phyloP scores from a whole-genome alignment of 2,888 invertebrate genomes.

The Tipula confusa region DNA sequence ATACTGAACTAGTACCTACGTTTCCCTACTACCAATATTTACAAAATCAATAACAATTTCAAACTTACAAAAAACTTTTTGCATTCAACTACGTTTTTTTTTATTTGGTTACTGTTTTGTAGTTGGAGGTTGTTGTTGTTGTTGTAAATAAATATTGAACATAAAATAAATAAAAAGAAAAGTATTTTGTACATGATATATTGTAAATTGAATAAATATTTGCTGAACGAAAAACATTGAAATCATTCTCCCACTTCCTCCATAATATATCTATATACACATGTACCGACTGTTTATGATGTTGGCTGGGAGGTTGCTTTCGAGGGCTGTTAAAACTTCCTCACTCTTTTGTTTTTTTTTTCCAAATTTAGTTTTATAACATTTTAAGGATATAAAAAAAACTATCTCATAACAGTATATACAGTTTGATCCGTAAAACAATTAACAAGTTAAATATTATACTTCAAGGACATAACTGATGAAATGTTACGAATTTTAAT shows the following conservation, averaged over 20 bases:
- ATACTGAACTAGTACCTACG: too few relatives aligned
- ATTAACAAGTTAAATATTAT: too few relatives aligned
- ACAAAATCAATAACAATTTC: background rate
- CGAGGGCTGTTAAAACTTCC: background rate
- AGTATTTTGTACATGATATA: slow-evolving; percentile 9
- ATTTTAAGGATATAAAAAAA: too few relatives aligned
- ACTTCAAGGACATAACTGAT: too few relatives aligned
- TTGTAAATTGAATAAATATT: slow-evolving; percentile 3
- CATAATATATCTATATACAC: background rate
- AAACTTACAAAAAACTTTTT: background rate
- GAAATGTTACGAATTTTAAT: too few relatives aligned
- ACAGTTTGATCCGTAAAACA: too few relatives aligned
- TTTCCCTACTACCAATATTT: background rate
- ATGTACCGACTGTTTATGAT: background rate
- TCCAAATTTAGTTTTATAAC: background rate
- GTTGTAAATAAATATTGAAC: background rate
- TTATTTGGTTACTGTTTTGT: too few relatives aligned
- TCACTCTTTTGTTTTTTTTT: background rate
- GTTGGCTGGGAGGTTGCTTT: background rate
- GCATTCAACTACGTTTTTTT: background rate
- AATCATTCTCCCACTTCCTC: background rate
- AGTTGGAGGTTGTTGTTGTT: too few relatives aligned
- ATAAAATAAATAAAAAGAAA: slow-evolving; percentile 25
- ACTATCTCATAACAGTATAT: too few relatives aligned
- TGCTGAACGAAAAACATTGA: background rate